Evolutionary conservation across 1,140 invertebrate species (phyloP), one percentile per base, ranked within the genome.

Genomic region (Hesperophylax magnus): DNA sequence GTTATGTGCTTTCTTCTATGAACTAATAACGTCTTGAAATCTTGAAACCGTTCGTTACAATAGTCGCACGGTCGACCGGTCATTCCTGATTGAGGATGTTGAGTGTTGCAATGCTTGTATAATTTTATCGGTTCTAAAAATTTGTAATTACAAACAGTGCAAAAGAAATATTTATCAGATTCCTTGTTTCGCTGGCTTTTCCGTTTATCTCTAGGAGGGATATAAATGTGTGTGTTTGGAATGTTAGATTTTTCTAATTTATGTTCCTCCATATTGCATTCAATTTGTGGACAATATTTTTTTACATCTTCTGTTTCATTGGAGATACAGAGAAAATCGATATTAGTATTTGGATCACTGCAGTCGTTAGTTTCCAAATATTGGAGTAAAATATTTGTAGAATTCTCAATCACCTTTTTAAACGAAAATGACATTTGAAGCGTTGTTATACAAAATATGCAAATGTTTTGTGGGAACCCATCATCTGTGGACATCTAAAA

Each of bases 41-140:
- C 88, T 18, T 89, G 86, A 84, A 90, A 90, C 78, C 87, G 89
- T 58, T 89, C 88, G 84, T 88, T 85, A 72, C 89, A 90, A 85
- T 89, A 89, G 69, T 89, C 87, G 84, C 89, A 90, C 79, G 87
- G 86, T 75, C 88, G 85, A 0, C 89, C 89, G 17, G 85, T 72
- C 6, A 78, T 65, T 39, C 85, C 86, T 80, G 87, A 87, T 2
- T 86, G 81, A 9, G 85, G 81, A 84, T 90, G 89, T 67, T 81
- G 86, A 3, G 80, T 85, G 15, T 31, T 74, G 69, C 88, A 89
- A 65, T 90, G 89, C 24, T 88, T 85, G 72, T 83, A 85, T 11
- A 90, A 83, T 18, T 83, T 76, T 79, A 86, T 86, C 6, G 85
- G 77, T 1, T 86, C 86, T 71, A 84, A 63, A 82, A 89, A 90